Evolutionary conservation across 2,888 invertebrate genomes (phyloP).

Genomic region (Cybosia mesomella): DNA sequence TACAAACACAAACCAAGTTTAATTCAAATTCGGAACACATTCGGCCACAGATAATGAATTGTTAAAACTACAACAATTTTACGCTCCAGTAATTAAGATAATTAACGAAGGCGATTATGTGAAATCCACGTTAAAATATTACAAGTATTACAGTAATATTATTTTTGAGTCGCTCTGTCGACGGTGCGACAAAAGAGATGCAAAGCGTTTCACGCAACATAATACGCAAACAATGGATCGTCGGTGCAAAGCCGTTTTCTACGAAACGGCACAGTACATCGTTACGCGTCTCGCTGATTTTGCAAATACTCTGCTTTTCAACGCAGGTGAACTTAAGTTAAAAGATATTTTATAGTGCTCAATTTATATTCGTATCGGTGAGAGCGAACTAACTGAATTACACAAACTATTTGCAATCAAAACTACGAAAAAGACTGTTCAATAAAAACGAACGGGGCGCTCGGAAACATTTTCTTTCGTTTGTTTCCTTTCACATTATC

Average conservation of each 20-base stretch:
- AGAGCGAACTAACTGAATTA: constrained; percentile 79
- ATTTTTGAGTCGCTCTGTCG: constrained; percentile 42
- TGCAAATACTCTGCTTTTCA: constrained; percentile 65
- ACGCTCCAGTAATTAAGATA: constrained; percentile 35
- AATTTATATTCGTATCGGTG: constrained; percentile 67
- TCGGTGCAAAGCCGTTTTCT: constrained; percentile 65
- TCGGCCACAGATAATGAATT: constrained; percentile 31
- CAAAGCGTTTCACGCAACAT: constrained; percentile 70
- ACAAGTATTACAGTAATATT: constrained; percentile 38
- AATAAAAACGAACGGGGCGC: constrained; percentile 81
- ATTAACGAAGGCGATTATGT: constrained; percentile 26
- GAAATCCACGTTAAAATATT: constrained; percentile 25
- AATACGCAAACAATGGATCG: constrained; percentile 67
- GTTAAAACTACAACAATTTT: constrained; percentile 35
- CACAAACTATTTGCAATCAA: constrained; percentile 85
- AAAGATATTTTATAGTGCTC: constrained; percentile 64
- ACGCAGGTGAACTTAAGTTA: constrained; percentile 61
- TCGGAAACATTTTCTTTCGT: constrained; percentile 85
- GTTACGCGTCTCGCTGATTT: constrained; percentile 73
- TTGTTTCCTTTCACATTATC: constrained; percentile 85
- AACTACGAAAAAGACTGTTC: constrained; percentile 79
- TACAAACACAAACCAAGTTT: constrained; percentile 55
- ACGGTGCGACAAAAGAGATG: constrained; percentile 58
- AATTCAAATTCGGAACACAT: constrained; percentile 62
- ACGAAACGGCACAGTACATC: constrained; percentile 63